These are phyloP conservation scores for Steinernema hermaphroditum DNA, from an alignment of 2,888 invertebrate species.

Conservation along the genomic window DNA sequence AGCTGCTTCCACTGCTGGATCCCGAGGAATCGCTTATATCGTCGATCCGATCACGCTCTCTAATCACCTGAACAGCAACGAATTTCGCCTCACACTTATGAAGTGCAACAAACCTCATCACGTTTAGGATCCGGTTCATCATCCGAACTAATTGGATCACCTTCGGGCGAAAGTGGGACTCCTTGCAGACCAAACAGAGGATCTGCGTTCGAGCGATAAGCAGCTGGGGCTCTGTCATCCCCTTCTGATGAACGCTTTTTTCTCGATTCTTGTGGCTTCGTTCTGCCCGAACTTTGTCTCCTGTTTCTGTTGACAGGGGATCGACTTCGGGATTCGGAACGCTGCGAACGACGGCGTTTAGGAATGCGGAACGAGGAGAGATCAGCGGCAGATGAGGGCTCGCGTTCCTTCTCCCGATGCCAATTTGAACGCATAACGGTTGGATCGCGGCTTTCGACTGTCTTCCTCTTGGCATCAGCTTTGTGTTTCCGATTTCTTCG, in stretches of 20 bases:
- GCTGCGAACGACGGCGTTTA: constrained; percentile 26
- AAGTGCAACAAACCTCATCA: not conserved
- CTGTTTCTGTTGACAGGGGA: constrained; percentile 2
- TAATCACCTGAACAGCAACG: not conserved
- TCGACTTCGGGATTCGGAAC: constrained; percentile 5
- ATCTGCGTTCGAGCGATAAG: constrained; percentile 33
- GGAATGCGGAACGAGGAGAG: constrained; percentile 34
- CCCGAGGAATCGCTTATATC: not conserved
- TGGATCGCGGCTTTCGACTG: not conserved
- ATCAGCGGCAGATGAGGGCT: constrained; percentile 31
- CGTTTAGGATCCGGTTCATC: constrained; percentile 28
- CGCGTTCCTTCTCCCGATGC: not conserved
- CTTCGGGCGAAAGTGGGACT: constrained; percentile 9
- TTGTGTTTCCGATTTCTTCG: not conserved
- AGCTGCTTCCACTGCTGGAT: constrained; percentile 7
- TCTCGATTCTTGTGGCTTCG: not conserved
- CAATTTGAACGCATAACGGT: not conserved
- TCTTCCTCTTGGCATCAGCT: not conserved
- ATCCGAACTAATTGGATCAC: constrained; percentile 33
- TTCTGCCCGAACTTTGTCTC: not conserved
- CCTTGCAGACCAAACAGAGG: not conserved
- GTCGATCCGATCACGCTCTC: not conserved
- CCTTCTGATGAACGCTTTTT: not conserved
- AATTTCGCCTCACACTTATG: not conserved
- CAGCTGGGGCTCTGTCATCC: constrained; percentile 36